Evolutionary conservation across 2,113 vertebrate species (phyloP).

Genomic region (Atractosteus spatula): DNA sequence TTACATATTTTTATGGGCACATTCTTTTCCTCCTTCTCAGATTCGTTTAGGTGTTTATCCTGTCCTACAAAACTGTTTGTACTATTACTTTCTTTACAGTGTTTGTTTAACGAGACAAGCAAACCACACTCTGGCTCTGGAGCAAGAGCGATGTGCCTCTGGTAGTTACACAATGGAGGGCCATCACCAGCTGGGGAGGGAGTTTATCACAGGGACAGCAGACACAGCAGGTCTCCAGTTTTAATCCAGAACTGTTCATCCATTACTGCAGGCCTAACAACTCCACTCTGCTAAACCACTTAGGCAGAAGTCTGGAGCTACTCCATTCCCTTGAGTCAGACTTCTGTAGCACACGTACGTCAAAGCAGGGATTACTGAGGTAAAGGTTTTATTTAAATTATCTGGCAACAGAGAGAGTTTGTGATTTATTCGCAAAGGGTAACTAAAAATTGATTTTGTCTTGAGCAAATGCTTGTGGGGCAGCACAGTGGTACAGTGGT

Average conservation of each 20-base stretch:
- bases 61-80: not conserved
- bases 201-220: conserved; percentile 1
- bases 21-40: no score
- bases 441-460: no score
- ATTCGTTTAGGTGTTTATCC: not conserved
- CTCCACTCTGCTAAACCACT: no score
- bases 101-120: no score
- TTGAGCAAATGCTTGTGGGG: no score
- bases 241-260: no score
- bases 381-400: not conserved
- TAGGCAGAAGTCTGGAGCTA: not conserved
- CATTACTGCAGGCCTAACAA: no score
- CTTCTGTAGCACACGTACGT: not conserved
- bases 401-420: not conserved
- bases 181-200: not conserved
- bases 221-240: not conserved
- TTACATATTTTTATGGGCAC: no score
- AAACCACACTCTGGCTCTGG: no score
- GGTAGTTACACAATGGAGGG: no score
- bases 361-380: not conserved
- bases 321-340: not conserved
- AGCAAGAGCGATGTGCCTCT: not conserved
- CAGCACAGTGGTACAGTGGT: no score
- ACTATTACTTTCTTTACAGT: not conserved
- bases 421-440: no score